Evolutionary conservation across 1,140 invertebrate species (phyloP), one percentile per base, ranked within the genome.

Genomic region (Cepaea nemoralis): DNA sequence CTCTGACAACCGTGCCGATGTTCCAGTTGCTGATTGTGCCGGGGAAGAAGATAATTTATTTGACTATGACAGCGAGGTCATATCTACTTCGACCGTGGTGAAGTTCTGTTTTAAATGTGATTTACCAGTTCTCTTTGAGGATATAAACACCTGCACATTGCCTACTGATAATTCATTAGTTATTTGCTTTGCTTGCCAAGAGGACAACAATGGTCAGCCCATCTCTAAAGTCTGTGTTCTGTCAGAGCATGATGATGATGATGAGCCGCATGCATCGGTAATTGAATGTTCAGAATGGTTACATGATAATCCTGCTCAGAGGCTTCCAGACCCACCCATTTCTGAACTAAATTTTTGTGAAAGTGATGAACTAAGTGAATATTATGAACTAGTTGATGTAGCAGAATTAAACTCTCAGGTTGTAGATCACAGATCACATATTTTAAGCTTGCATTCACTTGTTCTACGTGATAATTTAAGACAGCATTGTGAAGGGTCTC

Each of bases 401-500:
- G 2, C 59, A 63, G 59, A 63, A 63, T 5, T 27, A 1, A 16
- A 63, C 5, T 27, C 27, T 16, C 1, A 31, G 27, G 22, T 63
- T 31, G n/a, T 63, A 70, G 69, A 70, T 40, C 12, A 1, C 37
- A 39, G 1, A 48, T 37, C 55, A n/a, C n/a, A 67, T 31, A 45
- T 35, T 24, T 85, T 83, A n/a, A 81, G 81, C 40, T 83, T 83
- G 39, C 63, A 74, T 24, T 86, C 86, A 14, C 86, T 81, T 6
- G 75, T 85, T 37, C 24, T 82, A 12, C 81, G 80, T 37, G 85
- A 85, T 16, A 75, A 86, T 74, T 85, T 87, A 8, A 75, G 77
- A 63, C 71, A 82, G 40, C 71, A 84, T 27, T 85, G 83, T 74
- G 66, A 80, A 69, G 83, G 80, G 77, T 76, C 14, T 45, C 35